phyloP scores from a whole-genome alignment of 2,888 invertebrate species.

The Pachydiplax longipennis region DNA sequence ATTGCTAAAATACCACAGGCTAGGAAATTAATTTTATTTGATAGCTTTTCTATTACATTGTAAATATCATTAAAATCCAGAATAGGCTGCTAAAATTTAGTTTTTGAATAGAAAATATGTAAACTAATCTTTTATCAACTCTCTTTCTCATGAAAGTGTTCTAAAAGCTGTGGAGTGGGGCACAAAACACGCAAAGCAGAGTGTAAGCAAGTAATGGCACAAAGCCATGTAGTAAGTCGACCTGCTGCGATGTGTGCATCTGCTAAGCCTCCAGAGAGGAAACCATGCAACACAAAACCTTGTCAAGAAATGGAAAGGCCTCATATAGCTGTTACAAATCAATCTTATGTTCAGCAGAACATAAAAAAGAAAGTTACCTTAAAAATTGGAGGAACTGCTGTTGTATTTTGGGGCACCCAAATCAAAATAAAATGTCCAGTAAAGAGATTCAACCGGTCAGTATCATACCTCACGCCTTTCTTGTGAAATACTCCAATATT shows the following conservation, averaged over 20 bases:
- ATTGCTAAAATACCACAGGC: too few species aligned
- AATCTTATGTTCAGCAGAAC: constrained; percentile 83
- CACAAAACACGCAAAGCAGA: constrained; percentile 79
- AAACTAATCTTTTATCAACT: background rate
- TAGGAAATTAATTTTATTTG: too few species aligned
- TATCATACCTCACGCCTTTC: background rate
- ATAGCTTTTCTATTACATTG: too few species aligned
- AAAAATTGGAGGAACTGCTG: constrained; percentile 89
- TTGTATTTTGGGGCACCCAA: constrained; percentile 88
- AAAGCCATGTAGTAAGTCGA: constrained; percentile 86
- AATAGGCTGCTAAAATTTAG: too few species aligned
- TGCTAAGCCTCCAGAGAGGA: constrained; percentile 77
- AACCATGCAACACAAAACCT: constrained; percentile 84
- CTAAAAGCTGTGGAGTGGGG: constrained; percentile 92
- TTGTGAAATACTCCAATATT: background rate
- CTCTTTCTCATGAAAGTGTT: constrained; percentile 71
- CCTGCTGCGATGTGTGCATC: constrained; percentile 78
- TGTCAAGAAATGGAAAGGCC: constrained; percentile 77
- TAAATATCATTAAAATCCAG: too few species aligned
- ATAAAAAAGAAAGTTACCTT: constrained; percentile 82
- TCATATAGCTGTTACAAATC: constrained; percentile 77
- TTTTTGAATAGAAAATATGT: too few species aligned
- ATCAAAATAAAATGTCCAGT: constrained; percentile 95
- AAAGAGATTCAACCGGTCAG: constrained; percentile 70
- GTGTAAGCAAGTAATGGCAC: constrained; percentile 93